Conservation (phyloP, 1,140 invertebrate genomes). For the Dendroctonus valens region DNA sequence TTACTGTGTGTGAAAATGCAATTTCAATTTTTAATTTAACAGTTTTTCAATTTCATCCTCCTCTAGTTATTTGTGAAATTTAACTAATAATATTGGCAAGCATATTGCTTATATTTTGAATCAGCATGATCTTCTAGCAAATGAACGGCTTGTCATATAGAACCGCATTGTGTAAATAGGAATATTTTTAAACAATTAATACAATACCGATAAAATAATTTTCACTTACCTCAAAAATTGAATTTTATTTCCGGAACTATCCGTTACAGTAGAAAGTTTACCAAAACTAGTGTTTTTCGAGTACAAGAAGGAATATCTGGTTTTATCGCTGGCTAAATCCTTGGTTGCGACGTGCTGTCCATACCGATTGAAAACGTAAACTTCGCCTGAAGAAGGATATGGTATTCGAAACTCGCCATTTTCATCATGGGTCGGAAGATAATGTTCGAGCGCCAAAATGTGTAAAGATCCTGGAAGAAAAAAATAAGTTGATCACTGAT, state of each 20-base stretch:
- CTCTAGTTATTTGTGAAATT: too few species aligned
- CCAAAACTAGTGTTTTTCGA: slow-evolving; percentile 96
- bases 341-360: slow-evolving; percentile 93
- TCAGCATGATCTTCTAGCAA: too few species aligned
- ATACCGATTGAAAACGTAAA: slow-evolving; percentile 92
- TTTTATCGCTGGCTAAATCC: slow-evolving; percentile 88
- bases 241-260: slow-evolving; percentile 91
- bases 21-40: too few species aligned
- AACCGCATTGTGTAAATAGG: too few species aligned
- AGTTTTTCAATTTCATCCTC: too few species aligned
- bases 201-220: too few species aligned
- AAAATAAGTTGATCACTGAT: too few species aligned
- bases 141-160: too few species aligned
- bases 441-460: slow-evolving; percentile 86
- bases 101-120: too few species aligned
- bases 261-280: slow-evolving; percentile 87
- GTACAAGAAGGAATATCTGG: slow-evolving; percentile 92
- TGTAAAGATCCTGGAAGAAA: slow-evolving; percentile 61
- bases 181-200: too few species aligned
- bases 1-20: too few species aligned
- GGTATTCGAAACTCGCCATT: slow-evolving; percentile 91
- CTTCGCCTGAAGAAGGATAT: slow-evolving; percentile 80
- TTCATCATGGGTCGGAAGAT: slow-evolving; percentile 84
- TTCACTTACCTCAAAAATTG: slow-evolving; percentile 64
- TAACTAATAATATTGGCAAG: too few species aligned